Evolutionary conservation across 2,113 vertebrate species (phyloP).

Genomic region (Upupa epops): DNA sequence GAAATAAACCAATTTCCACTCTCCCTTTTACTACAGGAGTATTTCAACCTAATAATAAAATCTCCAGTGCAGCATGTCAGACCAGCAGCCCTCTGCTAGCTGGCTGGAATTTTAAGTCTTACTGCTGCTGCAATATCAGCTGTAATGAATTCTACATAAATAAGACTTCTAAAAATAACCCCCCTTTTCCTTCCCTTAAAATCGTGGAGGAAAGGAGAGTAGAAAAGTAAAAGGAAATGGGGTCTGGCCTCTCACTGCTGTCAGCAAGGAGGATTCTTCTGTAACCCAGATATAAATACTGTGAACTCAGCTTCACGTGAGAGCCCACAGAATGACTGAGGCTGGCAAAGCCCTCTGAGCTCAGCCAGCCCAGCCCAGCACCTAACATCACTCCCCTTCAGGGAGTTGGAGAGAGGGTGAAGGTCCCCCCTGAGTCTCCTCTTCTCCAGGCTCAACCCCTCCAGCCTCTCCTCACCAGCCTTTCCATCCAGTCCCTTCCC

Average conservation of each 20-base stretch:
- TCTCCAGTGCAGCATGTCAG: slow-evolving; percentile 58
- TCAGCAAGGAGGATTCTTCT: background rate
- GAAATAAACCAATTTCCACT: slow-evolving; percentile 69
- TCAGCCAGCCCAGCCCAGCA: no score
- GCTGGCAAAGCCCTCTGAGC: no score
- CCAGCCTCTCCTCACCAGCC: no score
- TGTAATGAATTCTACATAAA: slow-evolving; percentile 47
- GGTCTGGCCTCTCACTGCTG: background rate
- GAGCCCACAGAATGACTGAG: background rate
- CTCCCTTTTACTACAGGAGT: slow-evolving; percentile 49
- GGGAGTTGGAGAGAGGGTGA: no score
- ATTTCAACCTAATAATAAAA: slow-evolving; percentile 66
- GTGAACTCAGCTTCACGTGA: background rate
- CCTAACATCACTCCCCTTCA: no score
- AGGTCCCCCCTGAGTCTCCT: no score
- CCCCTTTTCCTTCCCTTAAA: slow-evolving; percentile 30
- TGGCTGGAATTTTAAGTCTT: slow-evolving; percentile 57
- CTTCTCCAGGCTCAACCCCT: no score
- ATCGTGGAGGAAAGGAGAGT: background rate
- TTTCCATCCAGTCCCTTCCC: no score
- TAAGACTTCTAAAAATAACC: slow-evolving; percentile 34
- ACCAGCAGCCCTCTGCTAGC: slow-evolving; percentile 50
- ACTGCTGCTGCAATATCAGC: slow-evolving; percentile 29
- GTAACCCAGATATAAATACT: no score
- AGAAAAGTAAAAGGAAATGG: background rate